Conservation (phyloP, 2,797 vertebrate genomes). For the Tympanoctomys barrerae region DNA sequence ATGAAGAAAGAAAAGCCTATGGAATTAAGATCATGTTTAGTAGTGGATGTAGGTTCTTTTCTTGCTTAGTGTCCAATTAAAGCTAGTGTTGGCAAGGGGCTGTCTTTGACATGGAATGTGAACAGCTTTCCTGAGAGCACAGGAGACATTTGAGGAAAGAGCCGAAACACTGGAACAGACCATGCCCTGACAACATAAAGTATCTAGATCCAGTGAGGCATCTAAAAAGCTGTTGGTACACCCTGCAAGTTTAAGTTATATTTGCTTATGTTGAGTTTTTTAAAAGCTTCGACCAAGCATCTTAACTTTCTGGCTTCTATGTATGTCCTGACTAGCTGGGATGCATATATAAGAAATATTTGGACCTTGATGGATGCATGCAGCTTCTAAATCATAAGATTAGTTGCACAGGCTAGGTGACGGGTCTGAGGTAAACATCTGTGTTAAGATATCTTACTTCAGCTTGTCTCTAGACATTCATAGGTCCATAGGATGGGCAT, state of each 20-base stretch:
- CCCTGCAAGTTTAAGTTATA: background rate
- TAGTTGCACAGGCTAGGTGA: background rate
- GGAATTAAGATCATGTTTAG: background rate
- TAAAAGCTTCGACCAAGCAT: background rate
- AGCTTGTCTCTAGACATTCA: background rate
- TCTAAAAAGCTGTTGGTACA: background rate
- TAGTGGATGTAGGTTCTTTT: slow-evolving; percentile 16
- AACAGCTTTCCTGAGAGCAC: background rate
- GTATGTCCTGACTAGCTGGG: background rate
- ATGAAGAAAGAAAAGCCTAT: background rate
- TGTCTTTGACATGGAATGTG: background rate
- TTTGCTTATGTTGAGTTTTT: background rate
- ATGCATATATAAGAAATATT: slow-evolving; percentile 24
- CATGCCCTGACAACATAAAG: background rate
- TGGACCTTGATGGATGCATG: background rate
- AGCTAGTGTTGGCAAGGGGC: background rate
- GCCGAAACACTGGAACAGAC: background rate
- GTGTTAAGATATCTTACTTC: background rate
- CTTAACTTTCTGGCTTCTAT: background rate
- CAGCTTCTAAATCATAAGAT: background rate
- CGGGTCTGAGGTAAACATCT: background rate
- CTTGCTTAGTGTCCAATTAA: background rate
- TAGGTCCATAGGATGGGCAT: background rate
- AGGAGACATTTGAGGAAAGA: background rate
- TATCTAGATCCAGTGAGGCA: background rate